Evolutionary conservation across 2,113 vertebrate genomes (phyloP), one percentile per base, ranked within the genome.

Genomic region (Istiophorus platypterus): DNA sequence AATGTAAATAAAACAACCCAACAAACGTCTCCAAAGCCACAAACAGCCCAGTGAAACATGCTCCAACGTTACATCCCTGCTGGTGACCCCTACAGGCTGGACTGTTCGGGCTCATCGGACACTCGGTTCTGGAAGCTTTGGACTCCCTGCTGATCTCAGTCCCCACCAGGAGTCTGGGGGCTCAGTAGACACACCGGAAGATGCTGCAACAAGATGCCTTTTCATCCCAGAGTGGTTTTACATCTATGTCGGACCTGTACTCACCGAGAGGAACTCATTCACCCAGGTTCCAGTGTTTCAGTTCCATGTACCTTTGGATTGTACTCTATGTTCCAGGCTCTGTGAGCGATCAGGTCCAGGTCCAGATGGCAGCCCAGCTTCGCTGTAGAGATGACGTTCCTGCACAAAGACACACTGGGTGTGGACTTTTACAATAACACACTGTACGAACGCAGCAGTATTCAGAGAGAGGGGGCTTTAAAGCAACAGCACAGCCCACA

Each of bases 291-390:
- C 24, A n/a, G 0, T 15, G 5, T 45, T 52, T 12, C 1, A 0
- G 22, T n/a, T 6, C 6, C 31, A n/a, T 22, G 22, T 71, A 88
- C 97, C 96, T 96, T 95, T 59, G 97, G 96, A 62, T 96, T 97
- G 81, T 97, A 98, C 88, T 98, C 96, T 56, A 97, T 96, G 79
- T 99, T 99, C 93, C 96, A 95, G 58, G 95, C 95, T 6, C 94
- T 95, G 71, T 96, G 92, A 68, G 96, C 97, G 49, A 99, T 98
- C 77, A 94, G 92, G 89, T 96, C 94, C 83, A 99, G 94, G 78
- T 99, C 96, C 82, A 99, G 91, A 52, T 89, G 93, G 89, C 97
- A 99, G 76, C 95, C 96, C 88, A 99, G 81, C 47, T 97, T 96
- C 72, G 96, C 96, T 45, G 96, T 96, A 0, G 96, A 96, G 81